Percentiles rank a stretch among this genome's conserved stretches.
Conservation (phyloP, 2,888 invertebrate genomes). For the Polydrusus cervinus region DNA sequence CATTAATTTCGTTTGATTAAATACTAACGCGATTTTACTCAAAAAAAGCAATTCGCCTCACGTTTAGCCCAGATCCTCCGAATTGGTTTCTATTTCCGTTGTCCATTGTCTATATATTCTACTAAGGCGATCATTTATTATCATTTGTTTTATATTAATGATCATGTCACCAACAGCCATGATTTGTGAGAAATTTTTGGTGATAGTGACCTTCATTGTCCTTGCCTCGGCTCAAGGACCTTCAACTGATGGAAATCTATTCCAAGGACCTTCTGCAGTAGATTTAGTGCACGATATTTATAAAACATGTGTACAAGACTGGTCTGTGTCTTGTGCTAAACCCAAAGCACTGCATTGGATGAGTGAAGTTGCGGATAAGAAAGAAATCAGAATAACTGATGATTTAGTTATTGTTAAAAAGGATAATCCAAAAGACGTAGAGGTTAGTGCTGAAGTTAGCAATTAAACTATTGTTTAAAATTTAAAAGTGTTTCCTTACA, state of each 20-base stretch:
- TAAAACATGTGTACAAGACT: conserved; percentile 79
- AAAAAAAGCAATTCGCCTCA: conserved; percentile 59
- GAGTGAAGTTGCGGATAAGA: conserved; percentile 78
- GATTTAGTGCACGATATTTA: conserved; percentile 80
- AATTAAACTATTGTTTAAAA: not conserved
- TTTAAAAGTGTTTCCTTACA: not conserved
- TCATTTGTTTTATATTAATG: conserved; percentile 52
- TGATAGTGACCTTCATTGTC: conserved; percentile 55
- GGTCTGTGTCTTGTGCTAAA: conserved; percentile 83
- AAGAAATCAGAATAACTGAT: conserved; percentile 84
- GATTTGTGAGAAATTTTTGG: conserved; percentile 45
- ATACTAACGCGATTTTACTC: conserved; percentile 35
- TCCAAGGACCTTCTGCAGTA: conserved; percentile 73
- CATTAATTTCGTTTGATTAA: conserved; percentile 35
- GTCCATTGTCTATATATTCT: conserved; percentile 52
- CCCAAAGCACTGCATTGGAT: conserved; percentile 87
- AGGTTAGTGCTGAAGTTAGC: conserved; percentile 39
- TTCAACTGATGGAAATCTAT: conserved; percentile 70
- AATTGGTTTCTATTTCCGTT: conserved; percentile 71
- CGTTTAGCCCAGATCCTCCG: conserved; percentile 68
- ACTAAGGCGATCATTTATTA: conserved; percentile 47
- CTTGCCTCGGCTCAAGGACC: conserved; percentile 59
- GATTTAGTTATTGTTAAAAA: conserved; percentile 83
- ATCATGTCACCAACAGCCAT: conserved; percentile 30
- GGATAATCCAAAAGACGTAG: conserved; percentile 67